These are phyloP conservation scores for Hemibagrus guttatus DNA, from an alignment of 2,797 vertebrate genomes.

Conservation along the genomic window DNA sequence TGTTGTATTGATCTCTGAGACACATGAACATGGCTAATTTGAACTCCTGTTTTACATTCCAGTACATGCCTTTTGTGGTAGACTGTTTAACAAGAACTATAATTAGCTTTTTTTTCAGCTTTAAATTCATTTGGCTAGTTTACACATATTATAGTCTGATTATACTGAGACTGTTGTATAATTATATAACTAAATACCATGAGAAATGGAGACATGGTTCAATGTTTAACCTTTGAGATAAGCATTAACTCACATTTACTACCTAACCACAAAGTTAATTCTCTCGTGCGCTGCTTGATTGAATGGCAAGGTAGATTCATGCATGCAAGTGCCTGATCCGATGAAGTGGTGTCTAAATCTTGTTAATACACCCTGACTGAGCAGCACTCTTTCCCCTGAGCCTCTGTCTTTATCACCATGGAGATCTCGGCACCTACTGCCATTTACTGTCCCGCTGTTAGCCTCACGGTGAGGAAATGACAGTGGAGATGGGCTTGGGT, in stretches of 20 bases:
- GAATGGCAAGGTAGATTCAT: constrained; percentile 61
- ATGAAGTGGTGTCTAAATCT: constrained; percentile 62
- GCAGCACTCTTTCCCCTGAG: constrained; percentile 56
- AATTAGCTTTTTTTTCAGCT: constrained; percentile 28
- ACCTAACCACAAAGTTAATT: constrained; percentile 34
- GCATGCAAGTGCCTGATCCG: constrained; percentile 66
- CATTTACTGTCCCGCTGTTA: constrained; percentile 53
- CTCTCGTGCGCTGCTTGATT: constrained; percentile 18
- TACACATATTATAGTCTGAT: not conserved
- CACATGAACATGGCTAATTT: not conserved
- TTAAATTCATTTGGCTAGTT: constrained; percentile 21
- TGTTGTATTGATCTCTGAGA: not conserved
- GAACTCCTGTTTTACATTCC: not conserved
- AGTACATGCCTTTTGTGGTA: constrained; percentile 29
- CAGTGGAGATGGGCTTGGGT: constrained; percentile 27
- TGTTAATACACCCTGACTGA: constrained; percentile 61
- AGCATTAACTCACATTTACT: constrained; percentile 36
- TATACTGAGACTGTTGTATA: constrained; percentile 16
- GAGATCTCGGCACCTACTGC: constrained; percentile 62
- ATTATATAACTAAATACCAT: constrained; percentile 25
- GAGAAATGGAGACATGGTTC: constrained; percentile 11
- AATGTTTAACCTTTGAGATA: constrained; percentile 29
- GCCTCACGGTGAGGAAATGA: constrained; percentile 45
- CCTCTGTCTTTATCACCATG: constrained; percentile 61
- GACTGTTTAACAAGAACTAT: constrained; percentile 22